Percentiles rank a stretch among this genome's conserved stretches.
Conservation (phyloP, 2,113 vertebrate genomes). For the Neomonachus schauinslandi region DNA sequence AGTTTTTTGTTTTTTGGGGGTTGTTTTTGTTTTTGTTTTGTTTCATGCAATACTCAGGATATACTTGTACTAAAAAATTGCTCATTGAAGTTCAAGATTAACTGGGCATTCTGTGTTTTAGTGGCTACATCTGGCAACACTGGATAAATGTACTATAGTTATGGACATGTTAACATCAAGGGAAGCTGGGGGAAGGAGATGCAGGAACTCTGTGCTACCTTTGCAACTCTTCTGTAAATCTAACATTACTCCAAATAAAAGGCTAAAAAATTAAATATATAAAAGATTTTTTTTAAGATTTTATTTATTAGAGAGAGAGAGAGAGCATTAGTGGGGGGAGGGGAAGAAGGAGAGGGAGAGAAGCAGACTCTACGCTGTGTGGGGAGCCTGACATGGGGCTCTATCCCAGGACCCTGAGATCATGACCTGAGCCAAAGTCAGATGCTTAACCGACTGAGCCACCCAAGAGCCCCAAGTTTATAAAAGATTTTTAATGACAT, state of each 20-base stretch:
- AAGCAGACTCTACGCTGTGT: no score
- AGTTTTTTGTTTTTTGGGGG: background rate
- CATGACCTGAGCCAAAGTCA: no score
- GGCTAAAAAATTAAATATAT: background rate
- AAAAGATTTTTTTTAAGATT: background rate
- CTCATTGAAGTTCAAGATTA: conserved; percentile 7
- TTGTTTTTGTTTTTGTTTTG: background rate
- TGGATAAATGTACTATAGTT: background rate
- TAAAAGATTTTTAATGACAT: background rate
- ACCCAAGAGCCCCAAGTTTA: background rate
- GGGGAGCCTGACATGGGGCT: no score
- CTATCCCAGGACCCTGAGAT: no score
- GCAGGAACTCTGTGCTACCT: background rate
- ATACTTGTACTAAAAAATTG: background rate
- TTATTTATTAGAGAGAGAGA: no score
- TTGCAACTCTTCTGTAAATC: background rate
- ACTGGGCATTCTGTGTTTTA: background rate
- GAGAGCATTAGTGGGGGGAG: no score
- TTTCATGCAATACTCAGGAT: background rate
- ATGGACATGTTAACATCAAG: background rate
- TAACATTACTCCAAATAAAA: background rate
- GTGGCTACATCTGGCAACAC: background rate
- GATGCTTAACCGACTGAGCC: no score
- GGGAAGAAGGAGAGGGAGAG: no score
- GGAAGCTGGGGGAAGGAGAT: background rate